A percentile compares a stretch with the other conserved stretches of the same genome.
Conservation (phyloP, 2,113 vertebrate species). For the Craseonycteris thonglongyai region DNA sequence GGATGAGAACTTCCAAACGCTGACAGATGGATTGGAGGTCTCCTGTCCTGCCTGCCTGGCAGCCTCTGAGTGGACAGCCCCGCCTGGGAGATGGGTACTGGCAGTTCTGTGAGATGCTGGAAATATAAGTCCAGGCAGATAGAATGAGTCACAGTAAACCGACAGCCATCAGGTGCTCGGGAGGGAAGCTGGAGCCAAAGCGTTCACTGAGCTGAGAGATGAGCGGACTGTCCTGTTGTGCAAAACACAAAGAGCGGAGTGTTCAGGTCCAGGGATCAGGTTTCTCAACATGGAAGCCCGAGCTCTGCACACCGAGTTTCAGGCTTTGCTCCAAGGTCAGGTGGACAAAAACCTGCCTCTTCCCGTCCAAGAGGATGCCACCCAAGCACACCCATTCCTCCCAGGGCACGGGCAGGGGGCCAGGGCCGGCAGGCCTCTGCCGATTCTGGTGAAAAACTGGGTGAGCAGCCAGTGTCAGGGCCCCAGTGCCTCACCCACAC, state of each 20-base stretch:
- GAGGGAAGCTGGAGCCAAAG: not conserved
- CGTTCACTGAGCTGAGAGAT: not conserved
- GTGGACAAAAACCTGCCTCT: constrained; percentile 16
- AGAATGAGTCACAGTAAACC: not conserved
- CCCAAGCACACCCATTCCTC: not conserved
- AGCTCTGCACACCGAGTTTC: not conserved
- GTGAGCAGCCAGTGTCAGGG: not conserved
- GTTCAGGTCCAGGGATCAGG: not conserved
- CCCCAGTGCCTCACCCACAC: not conserved
- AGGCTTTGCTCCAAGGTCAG: constrained; percentile 4
- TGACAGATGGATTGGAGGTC: not conserved
- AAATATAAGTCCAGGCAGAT: not conserved
- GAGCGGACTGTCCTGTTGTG: not conserved
- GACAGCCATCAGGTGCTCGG: not conserved
- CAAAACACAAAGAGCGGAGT: constrained; percentile 31
- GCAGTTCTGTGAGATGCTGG: not conserved
- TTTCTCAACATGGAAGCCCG: constrained; percentile 12
- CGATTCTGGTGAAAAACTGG: not conserved
- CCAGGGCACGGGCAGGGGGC: not conserved
- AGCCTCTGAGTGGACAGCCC: not conserved
- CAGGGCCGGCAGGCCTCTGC: not conserved
- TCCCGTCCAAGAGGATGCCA: not conserved
- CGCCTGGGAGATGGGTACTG: not conserved
- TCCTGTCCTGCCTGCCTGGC: constrained; percentile 21
- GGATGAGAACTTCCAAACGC: constrained; percentile 6